Base-by-base conservation (phyloP, 64 coral and sea anemone species). In the Montipora sp. region DNA sequence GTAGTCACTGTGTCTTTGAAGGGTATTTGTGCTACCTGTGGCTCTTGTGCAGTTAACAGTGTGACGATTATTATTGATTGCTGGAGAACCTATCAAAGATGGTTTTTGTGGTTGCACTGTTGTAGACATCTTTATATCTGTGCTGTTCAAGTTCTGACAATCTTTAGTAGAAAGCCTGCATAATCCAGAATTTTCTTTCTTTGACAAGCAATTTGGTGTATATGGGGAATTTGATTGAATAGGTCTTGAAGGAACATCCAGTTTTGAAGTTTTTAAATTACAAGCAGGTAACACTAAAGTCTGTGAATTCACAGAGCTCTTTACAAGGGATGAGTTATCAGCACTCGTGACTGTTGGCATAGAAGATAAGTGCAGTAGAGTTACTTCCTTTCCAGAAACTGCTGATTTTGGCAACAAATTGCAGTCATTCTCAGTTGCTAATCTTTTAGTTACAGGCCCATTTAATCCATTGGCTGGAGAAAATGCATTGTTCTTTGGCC, bases 381-480 rank as follows among this genome's bases (percentile, higher is more conserved):
- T 73, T 11, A 3, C 18, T 53, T 15, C 24, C 83, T 75, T 84
- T 92, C 13, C 22, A 84, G 68, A 74, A 12, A 46, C 44, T 46
- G 18, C 14, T 49, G 22, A 27, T 1, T 92, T 48, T 18, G 80
- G 8, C 20, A 27, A 19, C 21, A 47, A 83, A 78, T 65, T 78
- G 46, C 15, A 49, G 46, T 14, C 8, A 67, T 19, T 47, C 19
- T 67, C 59, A 22, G 49, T n/a, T 15, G 90, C 90, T 65, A 86
- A 92, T 79, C 90, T 66, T 51, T 92, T 92, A 48, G 81, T 12
- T 2, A 75, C 22, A 15, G 90, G 81, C 18, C 22, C 53, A 8
- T 49, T 59, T 47, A 8, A 51, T 47, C 19, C 59, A 76, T 22
- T 92, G 22, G 21, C 27, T 75, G 50, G 14, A 23, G 70, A 44